These are phyloP conservation scores for Corbicula japonica DNA, from an alignment of 2,888 invertebrate species.

Conservation along the genomic window DNA sequence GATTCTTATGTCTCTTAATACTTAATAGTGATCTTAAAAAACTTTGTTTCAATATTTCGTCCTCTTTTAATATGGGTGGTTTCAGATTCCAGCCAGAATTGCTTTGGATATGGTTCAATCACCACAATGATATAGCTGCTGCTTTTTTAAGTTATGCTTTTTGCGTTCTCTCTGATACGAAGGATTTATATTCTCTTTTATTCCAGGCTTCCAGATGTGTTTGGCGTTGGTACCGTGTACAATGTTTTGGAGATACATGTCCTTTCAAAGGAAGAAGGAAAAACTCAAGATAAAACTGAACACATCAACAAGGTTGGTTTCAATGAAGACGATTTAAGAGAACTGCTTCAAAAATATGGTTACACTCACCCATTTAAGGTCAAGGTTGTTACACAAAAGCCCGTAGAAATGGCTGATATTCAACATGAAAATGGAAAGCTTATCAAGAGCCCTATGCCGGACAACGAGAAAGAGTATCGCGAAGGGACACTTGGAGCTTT, in stretches of 20 bases:
- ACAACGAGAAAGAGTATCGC: not conserved
- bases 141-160: no score
- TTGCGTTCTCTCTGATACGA: no score
- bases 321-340: not conserved
- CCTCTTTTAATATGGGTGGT: no score
- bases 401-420: slow-evolving; percentile 7
- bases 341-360: slow-evolving; percentile 5
- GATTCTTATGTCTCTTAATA: no score
- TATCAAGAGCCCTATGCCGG: slow-evolving; percentile 15
- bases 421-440: slow-evolving; percentile 39
- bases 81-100: no score
- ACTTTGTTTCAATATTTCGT: no score
- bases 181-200: not conserved
- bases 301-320: not conserved
- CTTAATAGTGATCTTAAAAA: no score
- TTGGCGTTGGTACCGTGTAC: slow-evolving; percentile 34
- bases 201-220: slow-evolving; percentile 27
- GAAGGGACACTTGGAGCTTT: slow-evolving; percentile 47
- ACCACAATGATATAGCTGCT: no score
- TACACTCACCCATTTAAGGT: slow-evolving; percentile 26
- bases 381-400: slow-evolving; percentile 15
- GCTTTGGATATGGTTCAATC: no score
- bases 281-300: not conserved
- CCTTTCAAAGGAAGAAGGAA: not conserved
- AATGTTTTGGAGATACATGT: slow-evolving; percentile 38